Evolutionary conservation across 1,140 invertebrate species (phyloP), one percentile per base, ranked within the genome.

Genomic region (Dinothrombium tinctorium): DNA sequence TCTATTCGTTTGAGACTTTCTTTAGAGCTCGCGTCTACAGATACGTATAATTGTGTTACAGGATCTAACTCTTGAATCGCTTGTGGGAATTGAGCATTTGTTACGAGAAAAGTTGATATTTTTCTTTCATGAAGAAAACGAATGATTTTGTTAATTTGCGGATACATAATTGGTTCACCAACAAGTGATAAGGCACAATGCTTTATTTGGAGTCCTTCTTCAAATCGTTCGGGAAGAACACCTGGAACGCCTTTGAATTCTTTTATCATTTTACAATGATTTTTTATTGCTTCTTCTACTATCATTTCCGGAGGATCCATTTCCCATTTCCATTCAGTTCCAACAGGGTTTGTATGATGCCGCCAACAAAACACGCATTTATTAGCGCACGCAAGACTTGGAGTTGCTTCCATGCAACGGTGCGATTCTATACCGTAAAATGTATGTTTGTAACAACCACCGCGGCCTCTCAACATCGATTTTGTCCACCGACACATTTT

Each of bases 321-420:
- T 52, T 68, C 59, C 70, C 70, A 72, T 42, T 62, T 60, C 70
- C 70, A 72, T 51, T 71, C 68, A 29, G 70, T 72, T n/a, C 70
- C 70, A 3, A 72, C 69, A 17, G 70, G 69, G 56, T 72, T 72
- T n/a, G 67, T 66, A 50, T 72, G 69, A 55, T 72, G 69, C 42
- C 62, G 57, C 70, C 70, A 72, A 51, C 70, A 72, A 52, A 72
- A 72, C 9, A 72, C 68, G 57, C 70, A 72, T 57, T 72, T 72
- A 48, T 72, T 72, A 20, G 70, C 70, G 60, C 70, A 72, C 2
- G 70, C 70, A 29, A 67, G 49, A 52, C 64, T 67, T 0, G 69
- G 69, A n/a, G 69, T 72, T 3, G 67, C 60, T 51, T 72, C 69
- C 68, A 72, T 71, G 45, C 69, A 72, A 20, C 66, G 57, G 49